Evolutionary conservation across 2,113 vertebrate genomes (phyloP).

Genomic region (Hyaena hyaena): DNA sequence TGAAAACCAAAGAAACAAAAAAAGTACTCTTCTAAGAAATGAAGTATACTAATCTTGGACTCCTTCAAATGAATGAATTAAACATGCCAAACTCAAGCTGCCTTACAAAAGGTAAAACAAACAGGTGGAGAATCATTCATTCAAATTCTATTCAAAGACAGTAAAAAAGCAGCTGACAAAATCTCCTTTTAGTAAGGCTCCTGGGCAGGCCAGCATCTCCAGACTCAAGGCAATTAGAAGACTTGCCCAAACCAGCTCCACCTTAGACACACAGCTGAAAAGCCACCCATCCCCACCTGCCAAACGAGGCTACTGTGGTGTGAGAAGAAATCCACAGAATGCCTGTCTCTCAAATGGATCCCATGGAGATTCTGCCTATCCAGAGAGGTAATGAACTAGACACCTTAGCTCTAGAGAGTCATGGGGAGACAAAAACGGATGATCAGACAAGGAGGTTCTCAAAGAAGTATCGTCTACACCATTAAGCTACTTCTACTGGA

Average conservation of each 20-base stretch:
- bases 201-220: background rate
- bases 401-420: background rate
- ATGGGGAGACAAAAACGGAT: background rate
- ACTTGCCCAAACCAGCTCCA: background rate
- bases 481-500: background rate
- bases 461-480: background rate
- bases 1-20: background rate
- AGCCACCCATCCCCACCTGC: background rate
- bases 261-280: background rate
- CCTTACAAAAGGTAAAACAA: background rate
- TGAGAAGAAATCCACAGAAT: background rate
- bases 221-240: fast-evolving
- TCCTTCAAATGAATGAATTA: constrained; percentile 22
- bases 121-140: background rate
- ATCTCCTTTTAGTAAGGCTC: constrained; percentile 1
- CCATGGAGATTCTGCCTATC: background rate
- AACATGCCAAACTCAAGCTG: background rate
- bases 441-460: background rate
- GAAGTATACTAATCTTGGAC: background rate
- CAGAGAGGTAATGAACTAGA: background rate
- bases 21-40: constrained; percentile 36
- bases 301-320: fast-evolving
- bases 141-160: constrained; percentile 23
- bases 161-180: background rate
- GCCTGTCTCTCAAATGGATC: background rate